phyloP scores from a whole-genome alignment of 2,888 invertebrate genomes.

The Anthoptus insignis region DNA sequence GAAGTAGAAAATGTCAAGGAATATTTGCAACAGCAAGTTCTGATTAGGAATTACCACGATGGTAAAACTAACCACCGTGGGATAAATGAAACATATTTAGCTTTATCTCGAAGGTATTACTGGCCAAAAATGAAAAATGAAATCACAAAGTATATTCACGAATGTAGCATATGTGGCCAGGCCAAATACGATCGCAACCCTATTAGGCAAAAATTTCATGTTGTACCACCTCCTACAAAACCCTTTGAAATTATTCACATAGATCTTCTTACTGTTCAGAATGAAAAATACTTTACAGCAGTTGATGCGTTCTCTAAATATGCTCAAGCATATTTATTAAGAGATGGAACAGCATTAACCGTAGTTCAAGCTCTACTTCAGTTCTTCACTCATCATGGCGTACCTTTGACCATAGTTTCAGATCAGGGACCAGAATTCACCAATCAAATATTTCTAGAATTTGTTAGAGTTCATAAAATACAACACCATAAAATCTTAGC shows the following conservation, averaged over 20 bases:
- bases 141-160: slow-evolving; percentile 45
- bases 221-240: slow-evolving; percentile 31
- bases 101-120: slow-evolving; percentile 7
- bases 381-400: slow-evolving; percentile 43
- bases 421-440: slow-evolving; percentile 42
- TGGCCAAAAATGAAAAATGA: slow-evolving; percentile 42
- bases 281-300: background rate
- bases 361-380: slow-evolving; percentile 40
- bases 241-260: slow-evolving; percentile 9
- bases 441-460: slow-evolving; percentile 42
- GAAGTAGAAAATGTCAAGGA: slow-evolving; percentile 28
- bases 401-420: slow-evolving; percentile 39
- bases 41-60: too few relatives aligned
- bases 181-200: slow-evolving; percentile 47
- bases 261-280: background rate
- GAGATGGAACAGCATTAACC: slow-evolving; percentile 34
- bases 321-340: slow-evolving; percentile 34
- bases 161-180: slow-evolving; percentile 47
- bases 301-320: slow-evolving; percentile 25
- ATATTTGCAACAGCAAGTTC: slow-evolving; percentile 19
- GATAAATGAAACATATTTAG: slow-evolving; percentile 35
- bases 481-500: slow-evolving; percentile 47
- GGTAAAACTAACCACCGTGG: too few relatives aligned
- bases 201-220: background rate
- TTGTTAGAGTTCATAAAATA: slow-evolving; percentile 44